Evolutionary conservation across 2,797 vertebrate genomes (phyloP).

Genomic region (Bovichtus variegatus): DNA sequence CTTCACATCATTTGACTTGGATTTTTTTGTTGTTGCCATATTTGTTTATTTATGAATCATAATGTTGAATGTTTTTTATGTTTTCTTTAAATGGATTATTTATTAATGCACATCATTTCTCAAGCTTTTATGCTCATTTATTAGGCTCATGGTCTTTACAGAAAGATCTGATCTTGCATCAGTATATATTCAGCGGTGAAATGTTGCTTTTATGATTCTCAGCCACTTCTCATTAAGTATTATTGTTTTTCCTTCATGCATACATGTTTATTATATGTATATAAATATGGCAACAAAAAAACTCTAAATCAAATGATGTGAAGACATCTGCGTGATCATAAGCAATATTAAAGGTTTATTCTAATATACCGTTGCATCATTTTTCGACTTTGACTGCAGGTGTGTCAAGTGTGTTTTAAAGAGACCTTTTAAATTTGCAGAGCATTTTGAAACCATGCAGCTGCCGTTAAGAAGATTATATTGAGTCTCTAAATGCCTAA

Average conservation of each 20-base stretch:
- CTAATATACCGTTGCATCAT: not conserved
- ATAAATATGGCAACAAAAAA: too few species aligned
- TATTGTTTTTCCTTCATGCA: not conserved
- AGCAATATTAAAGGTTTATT: constrained; percentile 1
- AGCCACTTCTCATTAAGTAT: not conserved
- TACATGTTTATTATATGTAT: constrained; percentile 11
- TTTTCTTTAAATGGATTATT: not conserved
- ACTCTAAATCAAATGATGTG: too few species aligned
- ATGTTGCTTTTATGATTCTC: constrained; percentile 4
- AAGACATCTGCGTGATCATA: too few species aligned
- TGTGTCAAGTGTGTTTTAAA: constrained; percentile 11
- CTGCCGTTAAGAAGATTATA: constrained; percentile 38
- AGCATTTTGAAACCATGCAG: constrained; percentile 40
- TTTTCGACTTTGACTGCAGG: constrained; percentile 4
- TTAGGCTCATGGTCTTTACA: not conserved
- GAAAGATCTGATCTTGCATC: not conserved
- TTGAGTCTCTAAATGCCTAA: constrained; percentile 50
- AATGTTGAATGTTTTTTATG: constrained; percentile 1
- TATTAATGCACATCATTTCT: not conserved
- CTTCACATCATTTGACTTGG: not conserved
- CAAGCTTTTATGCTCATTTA: not conserved
- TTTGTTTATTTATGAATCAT: not conserved
- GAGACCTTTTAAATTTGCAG: constrained; percentile 10
- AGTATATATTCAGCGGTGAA: not conserved
- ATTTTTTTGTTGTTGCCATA: not conserved